A percentile compares a stretch with the other conserved stretches of the same genome.
These are phyloP conservation scores for Pundamilia nyererei DNA, from an alignment of 2,113 vertebrate genomes.

Conservation along the genomic window DNA sequence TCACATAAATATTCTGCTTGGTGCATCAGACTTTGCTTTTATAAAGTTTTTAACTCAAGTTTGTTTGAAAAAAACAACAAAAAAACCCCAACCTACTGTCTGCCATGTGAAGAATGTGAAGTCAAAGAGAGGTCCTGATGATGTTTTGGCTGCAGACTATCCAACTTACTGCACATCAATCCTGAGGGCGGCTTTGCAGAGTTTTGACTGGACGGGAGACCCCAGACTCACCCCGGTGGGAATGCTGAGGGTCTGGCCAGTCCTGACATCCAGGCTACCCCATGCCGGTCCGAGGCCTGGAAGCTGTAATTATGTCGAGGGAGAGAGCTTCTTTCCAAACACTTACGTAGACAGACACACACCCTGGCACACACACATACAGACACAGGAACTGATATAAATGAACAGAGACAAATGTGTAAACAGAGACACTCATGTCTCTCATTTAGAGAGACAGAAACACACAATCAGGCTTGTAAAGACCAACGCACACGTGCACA, in stretches of 20 bases:
- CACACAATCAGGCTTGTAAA: neutral
- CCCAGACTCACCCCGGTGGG: constrained; percentile 61
- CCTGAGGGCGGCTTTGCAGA: constrained; percentile 17
- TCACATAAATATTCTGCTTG: accelerated
- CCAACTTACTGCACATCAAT: constrained; percentile 45
- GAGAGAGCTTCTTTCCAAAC: constrained; percentile 23
- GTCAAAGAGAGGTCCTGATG: constrained; percentile 42
- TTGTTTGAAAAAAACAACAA: neutral
- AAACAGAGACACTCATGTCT: neutral
- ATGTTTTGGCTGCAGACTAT: constrained; percentile 46
- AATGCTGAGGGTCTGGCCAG: constrained; percentile 47
- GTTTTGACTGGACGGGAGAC: constrained; percentile 49
- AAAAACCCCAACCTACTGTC: neutral
- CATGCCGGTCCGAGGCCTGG: constrained; percentile 33
- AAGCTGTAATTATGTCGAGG: constrained; percentile 62
- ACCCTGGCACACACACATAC: neutral
- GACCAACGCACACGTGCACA: neutral
- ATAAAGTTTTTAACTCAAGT: neutral
- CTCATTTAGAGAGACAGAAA: neutral
- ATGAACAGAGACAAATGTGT: neutral
- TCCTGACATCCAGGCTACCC: constrained; percentile 51
- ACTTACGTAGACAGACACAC: neutral
- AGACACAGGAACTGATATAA: neutral
- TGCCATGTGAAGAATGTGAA: constrained; percentile 40
- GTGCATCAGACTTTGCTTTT: neutral